phyloP scores from a whole-genome alignment of 2,113 vertebrate genomes.

The Toxotes jaculatrix region DNA sequence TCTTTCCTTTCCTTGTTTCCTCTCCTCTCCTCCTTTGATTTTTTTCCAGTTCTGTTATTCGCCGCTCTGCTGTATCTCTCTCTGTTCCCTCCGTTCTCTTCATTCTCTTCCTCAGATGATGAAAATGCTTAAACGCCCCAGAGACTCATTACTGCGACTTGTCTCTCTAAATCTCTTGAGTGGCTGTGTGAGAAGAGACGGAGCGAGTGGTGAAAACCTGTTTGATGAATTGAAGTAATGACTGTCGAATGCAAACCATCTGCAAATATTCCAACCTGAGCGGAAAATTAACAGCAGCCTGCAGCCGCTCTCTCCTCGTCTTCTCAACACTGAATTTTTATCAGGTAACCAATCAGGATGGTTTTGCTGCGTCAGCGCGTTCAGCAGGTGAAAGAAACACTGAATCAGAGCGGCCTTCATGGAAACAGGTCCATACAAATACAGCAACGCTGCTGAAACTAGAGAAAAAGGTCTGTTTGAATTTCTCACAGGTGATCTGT shows the following conservation, averaged over 20 bases:
- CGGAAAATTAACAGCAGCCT: not conserved
- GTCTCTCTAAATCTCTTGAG: conserved; percentile 41
- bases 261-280: conserved; percentile 36
- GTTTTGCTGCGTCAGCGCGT: not conserved
- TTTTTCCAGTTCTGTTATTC: too few relatives aligned
- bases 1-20: not conserved
- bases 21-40: not conserved
- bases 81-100: not conserved
- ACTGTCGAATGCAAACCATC: conserved; percentile 15
- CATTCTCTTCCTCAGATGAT: conserved; percentile 22
- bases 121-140: conserved; percentile 23
- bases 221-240: conserved; percentile 56
- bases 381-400: not conserved
- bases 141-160: conserved; percentile 49
- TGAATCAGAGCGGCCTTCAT: not conserved
- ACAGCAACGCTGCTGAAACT: too few relatives aligned
- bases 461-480: too few relatives aligned
- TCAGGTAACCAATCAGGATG: not conserved
- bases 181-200: conserved; percentile 1
- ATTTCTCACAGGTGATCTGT: too few relatives aligned
- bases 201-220: conserved; percentile 20
- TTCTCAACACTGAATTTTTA: not conserved
- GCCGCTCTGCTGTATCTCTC: too few relatives aligned
- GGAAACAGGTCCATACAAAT: not conserved
- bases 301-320: not conserved